phyloP scores from a whole-genome alignment of 2,888 invertebrate genomes.

The Tethea ocularis region DNA sequence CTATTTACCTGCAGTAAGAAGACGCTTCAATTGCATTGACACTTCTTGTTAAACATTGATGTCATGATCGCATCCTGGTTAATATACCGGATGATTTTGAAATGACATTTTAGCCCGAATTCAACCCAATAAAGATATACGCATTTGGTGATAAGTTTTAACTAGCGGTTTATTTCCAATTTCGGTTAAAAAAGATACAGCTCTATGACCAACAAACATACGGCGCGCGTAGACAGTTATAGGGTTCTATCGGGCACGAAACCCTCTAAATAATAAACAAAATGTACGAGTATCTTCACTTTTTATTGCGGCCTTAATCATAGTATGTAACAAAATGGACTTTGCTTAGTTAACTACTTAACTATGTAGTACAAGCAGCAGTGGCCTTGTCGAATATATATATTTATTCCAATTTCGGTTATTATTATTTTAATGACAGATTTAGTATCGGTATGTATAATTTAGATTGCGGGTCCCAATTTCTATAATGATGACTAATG shows the following conservation, averaged over 20 bases:
- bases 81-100: too few species aligned
- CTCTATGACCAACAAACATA: too few species aligned
- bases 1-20: conserved; percentile 7
- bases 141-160: too few species aligned
- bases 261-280: neutral
- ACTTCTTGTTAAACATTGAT: neutral
- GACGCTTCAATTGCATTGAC: neutral
- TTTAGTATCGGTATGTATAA: conserved; percentile 7
- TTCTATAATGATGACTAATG: conserved; percentile 45
- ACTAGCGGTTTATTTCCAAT: too few species aligned
- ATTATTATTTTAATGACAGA: conserved; percentile 5
- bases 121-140: too few species aligned
- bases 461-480: conserved; percentile 25
- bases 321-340: conserved; percentile 7
- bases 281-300: neutral
- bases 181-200: too few species aligned
- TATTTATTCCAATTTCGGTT: too few species aligned
- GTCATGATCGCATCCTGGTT: conserved; percentile 2
- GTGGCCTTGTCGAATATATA: conserved; percentile 3
- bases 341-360: conserved; percentile 2
- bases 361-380: conserved; percentile 1
- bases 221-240: too few species aligned
- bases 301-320: neutral
- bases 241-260: too few species aligned
- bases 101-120: too few species aligned